These are phyloP conservation scores for Thymelicus acteon DNA, from an alignment of 2,888 invertebrate species.

Conservation along the genomic window DNA sequence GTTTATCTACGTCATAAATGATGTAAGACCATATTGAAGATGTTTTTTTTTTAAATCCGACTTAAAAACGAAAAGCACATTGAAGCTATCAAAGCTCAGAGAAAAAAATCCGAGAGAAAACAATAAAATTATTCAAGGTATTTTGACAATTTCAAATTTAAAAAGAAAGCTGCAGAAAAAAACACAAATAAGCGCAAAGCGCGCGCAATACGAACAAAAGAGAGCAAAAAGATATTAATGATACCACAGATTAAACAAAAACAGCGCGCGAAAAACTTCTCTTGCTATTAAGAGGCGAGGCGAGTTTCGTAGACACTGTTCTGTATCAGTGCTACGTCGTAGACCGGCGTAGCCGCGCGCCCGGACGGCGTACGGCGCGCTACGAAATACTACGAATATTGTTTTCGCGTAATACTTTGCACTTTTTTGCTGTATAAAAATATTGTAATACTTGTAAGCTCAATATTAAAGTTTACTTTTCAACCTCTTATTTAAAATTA, in stretches of 20 bases:
- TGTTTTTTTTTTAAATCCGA: no score
- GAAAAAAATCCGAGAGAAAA: no score
- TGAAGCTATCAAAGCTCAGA: no score
- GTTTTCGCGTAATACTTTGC: constrained; percentile 25
- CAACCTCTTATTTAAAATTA: not conserved
- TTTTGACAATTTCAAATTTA: not conserved
- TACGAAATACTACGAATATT: constrained; percentile 59
- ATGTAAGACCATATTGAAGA: no score
- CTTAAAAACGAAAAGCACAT: no score
- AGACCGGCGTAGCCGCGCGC: constrained; percentile 73
- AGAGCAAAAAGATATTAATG: constrained; percentile 13
- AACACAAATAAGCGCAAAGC: not conserved
- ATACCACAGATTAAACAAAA: constrained; percentile 18
- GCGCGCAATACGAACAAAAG: not conserved
- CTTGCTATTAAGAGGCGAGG: not conserved
- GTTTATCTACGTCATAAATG: no score
- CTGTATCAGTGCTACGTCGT: constrained; percentile 75
- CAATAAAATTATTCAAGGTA: not conserved
- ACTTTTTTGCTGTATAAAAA: not conserved
- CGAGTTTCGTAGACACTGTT: constrained; percentile 10
- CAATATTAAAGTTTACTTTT: not conserved
- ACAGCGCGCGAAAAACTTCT: constrained; percentile 5
- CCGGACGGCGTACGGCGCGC: constrained; percentile 50
- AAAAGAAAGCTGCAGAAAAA: not conserved
- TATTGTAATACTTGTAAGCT: not conserved